These are phyloP conservation scores for Leucophora obtusa DNA, from an alignment of 2,888 invertebrate genomes.

Conservation along the genomic window DNA sequence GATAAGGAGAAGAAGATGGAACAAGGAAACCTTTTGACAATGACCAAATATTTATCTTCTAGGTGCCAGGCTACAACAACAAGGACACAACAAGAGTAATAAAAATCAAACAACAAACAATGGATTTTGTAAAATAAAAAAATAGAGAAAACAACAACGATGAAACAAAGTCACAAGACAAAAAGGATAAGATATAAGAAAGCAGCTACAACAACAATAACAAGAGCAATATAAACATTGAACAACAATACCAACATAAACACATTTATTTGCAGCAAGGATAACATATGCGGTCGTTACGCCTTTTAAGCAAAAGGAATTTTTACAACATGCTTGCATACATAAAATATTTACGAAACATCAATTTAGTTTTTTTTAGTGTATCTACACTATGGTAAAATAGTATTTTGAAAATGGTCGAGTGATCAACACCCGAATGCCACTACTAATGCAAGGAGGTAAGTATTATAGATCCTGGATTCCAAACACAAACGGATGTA, in stretches of 20 bases:
- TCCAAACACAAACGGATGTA: too few species aligned
- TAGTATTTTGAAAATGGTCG: too few species aligned
- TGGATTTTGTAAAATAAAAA: constrained; percentile 15
- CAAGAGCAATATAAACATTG: constrained; percentile 17
- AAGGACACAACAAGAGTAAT: constrained; percentile 40
- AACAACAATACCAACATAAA: constrained; percentile 25
- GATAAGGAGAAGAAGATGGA: not conserved
- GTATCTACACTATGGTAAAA: too few species aligned
- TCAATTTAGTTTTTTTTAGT: not conserved
- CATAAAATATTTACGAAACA: not conserved
- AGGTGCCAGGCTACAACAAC: constrained; percentile 44
- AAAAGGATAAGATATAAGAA: constrained; percentile 36
- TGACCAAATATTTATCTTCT: constrained; percentile 66
- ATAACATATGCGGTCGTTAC: constrained; percentile 52
- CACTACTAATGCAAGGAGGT: too few species aligned
- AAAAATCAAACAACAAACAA: constrained; percentile 48
- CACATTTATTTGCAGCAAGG: constrained; percentile 27
- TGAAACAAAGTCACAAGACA: constrained; percentile 13
- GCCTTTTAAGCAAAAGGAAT: constrained; percentile 48
- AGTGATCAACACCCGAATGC: too few species aligned
- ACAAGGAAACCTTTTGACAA: constrained; percentile 52
- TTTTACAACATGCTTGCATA: constrained; percentile 6
- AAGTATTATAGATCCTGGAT: too few species aligned
- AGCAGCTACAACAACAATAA: not conserved
- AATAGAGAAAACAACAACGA: not conserved